Evolutionary conservation across 2,888 invertebrate species (phyloP), one percentile per base, ranked within the genome.

Genomic region (Ypsolopha sequella): DNA sequence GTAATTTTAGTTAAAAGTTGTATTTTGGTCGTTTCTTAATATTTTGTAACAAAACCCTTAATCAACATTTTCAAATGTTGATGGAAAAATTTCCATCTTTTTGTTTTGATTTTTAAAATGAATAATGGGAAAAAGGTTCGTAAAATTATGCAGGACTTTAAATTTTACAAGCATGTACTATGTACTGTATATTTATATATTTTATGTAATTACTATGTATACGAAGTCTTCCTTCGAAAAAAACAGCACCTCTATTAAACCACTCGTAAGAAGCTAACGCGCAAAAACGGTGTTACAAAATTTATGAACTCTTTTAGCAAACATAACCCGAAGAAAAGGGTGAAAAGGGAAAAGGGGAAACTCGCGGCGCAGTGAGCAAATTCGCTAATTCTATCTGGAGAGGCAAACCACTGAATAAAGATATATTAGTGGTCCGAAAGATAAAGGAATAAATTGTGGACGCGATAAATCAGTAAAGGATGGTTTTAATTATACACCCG

Each of bases 361-460:
- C 64, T 58, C 62, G 68, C 38, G 36, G 33, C 55, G 60, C 62
- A 59, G 61, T 60, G 70, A 76, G 74, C 76, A 73, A 80, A 81
- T 80, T 80, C 75, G 79, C 80, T 80, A 84, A 85, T 85, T 84
- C 79, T 78, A 79, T 75, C 75, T 69, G 61, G 58, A 67, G 65
- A 70, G 64, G 49, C 49, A 33, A 49, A 41, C 59, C 60, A 65
- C 73, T 74, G 75, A 80, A 82, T 82, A 79, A 84, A 85, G 84
- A 82, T 84, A 84, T 80, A 84, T 81, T 79, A 81, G 81, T 74
- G 80, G 84, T 73, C 76, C 73, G 35, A 72, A 74, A 81, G 84
- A 86, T 85, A 85, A 85, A 82, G 80, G 78, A 82, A 82, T 84
- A 82, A 84, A 84, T 84, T 84, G 79, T 79, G 76, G 74, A 68